Evolutionary conservation across 2,797 vertebrate species (phyloP), one percentile per base, ranked within the genome.

Genomic region (Rhadinocentrus ornatus): DNA sequence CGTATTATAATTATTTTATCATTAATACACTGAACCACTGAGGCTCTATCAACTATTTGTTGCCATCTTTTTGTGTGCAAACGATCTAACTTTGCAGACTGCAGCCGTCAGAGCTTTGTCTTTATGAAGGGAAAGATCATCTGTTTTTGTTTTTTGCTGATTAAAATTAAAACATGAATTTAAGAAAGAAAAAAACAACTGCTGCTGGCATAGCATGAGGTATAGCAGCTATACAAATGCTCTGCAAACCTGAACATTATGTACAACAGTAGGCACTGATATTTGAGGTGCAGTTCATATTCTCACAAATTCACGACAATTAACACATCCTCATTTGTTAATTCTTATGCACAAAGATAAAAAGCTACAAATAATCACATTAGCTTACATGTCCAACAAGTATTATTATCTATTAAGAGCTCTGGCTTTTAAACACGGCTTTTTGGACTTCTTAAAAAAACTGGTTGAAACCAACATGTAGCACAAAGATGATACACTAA

Each of bases 41-140:
- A 67, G 78, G 81, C 76, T 84, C 63, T 60, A 62, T 83, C 71
- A 79, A 62, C 39, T 56, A 76, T 71, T 85, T 54, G 60, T 62
- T 35, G 62, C 70, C 62, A 73, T 81, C 69, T 66, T 80, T 71
- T 75, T 83, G 56, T 74, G 76, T 34, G 63, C 68, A 66, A 77
- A 86, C 80, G 78, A 74, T 57, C 83, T 64, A 76, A 64, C 72
- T 81, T 88, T 84, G 81, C 73, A 85, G 69, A 88, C 69, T 66
- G 78, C 60, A 66, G 73, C 90, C 65, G 82, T 93, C 92, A 94
- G 91, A 92, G 86, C 89, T 91, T 79, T 89, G 81, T 88, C 85
- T 88, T 92, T 65, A 81, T 60, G 69, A 75, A 77, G 46, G 62
- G 54, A 74, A 59, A 75, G 61, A 75, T 55, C 12, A 76, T 58